phyloP scores from a whole-genome alignment of 2,113 vertebrate genomes.

The Eretmochelys imbricata region DNA sequence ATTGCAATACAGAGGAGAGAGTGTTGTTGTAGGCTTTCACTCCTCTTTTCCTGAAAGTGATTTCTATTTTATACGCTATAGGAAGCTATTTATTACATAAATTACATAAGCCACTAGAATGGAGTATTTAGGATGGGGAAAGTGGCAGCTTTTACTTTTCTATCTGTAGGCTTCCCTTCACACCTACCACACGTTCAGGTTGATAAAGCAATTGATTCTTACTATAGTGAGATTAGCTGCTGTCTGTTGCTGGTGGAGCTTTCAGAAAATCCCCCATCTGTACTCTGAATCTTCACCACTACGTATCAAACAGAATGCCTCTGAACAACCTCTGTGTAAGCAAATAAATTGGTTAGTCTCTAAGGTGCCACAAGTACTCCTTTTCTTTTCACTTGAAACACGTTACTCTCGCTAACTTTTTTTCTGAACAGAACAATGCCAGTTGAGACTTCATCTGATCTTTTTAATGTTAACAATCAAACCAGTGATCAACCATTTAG shows the following conservation, averaged over 20 bases:
- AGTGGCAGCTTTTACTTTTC: background rate
- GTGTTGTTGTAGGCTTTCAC: background rate
- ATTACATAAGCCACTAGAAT: background rate
- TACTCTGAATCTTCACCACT: background rate
- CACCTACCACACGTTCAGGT: background rate
- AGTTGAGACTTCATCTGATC: background rate
- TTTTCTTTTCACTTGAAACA: background rate
- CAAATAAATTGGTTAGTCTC: too few species aligned
- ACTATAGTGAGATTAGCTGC: background rate
- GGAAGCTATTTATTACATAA: background rate
- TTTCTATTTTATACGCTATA: background rate
- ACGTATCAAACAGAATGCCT: background rate
- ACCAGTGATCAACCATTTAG: background rate
- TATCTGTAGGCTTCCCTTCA: background rate
- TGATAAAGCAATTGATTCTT: background rate
- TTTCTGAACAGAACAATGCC: background rate
- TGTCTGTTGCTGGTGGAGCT: background rate
- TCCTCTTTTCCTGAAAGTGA: background rate
- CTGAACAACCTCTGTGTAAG: background rate
- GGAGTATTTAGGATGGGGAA: background rate
- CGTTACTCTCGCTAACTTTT: background rate
- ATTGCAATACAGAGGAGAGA: background rate
- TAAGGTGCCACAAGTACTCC: too few species aligned
- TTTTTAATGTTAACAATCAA: background rate
- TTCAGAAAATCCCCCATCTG: background rate